Base-by-base conservation (phyloP, 2,888 invertebrate species). In the Drosophila heteroneura region DNA sequence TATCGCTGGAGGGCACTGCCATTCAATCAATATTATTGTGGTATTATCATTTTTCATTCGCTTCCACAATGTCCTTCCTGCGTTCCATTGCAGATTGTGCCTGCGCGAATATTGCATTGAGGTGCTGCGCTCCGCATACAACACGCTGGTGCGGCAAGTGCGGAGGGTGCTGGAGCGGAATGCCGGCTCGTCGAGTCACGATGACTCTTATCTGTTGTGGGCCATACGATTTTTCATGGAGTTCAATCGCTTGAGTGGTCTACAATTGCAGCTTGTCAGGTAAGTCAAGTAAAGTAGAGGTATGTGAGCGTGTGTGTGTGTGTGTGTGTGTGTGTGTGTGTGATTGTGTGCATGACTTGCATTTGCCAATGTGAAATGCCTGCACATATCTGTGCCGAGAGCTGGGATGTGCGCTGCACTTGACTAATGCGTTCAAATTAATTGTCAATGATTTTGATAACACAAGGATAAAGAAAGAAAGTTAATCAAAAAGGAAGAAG, bases 211-310 rank as follows among this genome's bases (percentile, higher is more conserved):
- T 93, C 98, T 98, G 93, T 94, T 99, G 76, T 99, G 98, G 98
- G 96, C 97, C 10, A 95, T 99, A 83, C 96, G 97, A 91, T 99
- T 99, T 94, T 99, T 99, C 93, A 98, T 99, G 98, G 98, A 98
- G 93, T 99, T 99, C 94, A 99, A 98, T 94, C 96, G 99, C 81
- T 95, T 96, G 88, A 96, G 97, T 93, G 96, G 97, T 90, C 97
- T 97, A 92, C 95, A 97, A 94, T 96, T 98, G 79, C 97, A 98
- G 93, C 95, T 97, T 85, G 97, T 99, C 82, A 97, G 98, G 97
- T 97, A 94, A 94, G 92, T 44, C 32, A 26, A 22, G 32, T 91
- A 57, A 30, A 59, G 22, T 53, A 28, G 47, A 4, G 16, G 22
- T 44, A 49, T 56, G 44, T 39, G 57, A 44, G 60, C n/a, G n/a